These are phyloP conservation scores for Rhadinocentrus ornatus DNA, from an alignment of 2,797 vertebrate species.

Conservation along the genomic window DNA sequence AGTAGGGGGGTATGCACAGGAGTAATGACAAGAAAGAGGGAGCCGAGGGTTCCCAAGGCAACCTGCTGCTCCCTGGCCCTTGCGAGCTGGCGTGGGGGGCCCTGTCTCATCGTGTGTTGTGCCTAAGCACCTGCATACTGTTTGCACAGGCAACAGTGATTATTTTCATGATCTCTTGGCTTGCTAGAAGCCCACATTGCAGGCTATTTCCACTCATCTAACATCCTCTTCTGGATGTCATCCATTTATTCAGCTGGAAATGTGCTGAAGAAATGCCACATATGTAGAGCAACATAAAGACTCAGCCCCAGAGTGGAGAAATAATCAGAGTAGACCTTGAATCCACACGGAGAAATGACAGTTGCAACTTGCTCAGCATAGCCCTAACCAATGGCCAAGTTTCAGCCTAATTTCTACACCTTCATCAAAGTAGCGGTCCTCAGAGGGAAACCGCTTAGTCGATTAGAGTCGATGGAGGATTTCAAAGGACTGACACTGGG, in stretches of 20 bases:
- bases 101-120: slow-evolving; percentile 66
- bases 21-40: slow-evolving; percentile 74
- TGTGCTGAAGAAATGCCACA: slow-evolving; percentile 35
- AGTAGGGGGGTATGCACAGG: slow-evolving; percentile 47
- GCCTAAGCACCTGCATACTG: slow-evolving; percentile 78
- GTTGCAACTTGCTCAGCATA: slow-evolving; percentile 36
- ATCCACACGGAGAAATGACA: slow-evolving; percentile 33
- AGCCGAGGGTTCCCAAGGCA: slow-evolving; percentile 81
- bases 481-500: not conserved
- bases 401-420: slow-evolving; percentile 40
- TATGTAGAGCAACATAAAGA: slow-evolving; percentile 32
- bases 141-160: slow-evolving; percentile 80
- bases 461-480: slow-evolving; percentile 23
- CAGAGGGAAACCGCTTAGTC: slow-evolving; percentile 20
- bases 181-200: slow-evolving; percentile 62
- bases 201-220: slow-evolving; percentile 47
- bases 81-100: slow-evolving; percentile 64
- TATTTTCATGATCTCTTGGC: slow-evolving; percentile 78
- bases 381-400: slow-evolving; percentile 42
- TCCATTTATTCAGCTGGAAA: slow-evolving; percentile 78
- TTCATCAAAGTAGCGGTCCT: slow-evolving; percentile 29
- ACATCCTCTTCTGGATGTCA: slow-evolving; percentile 61
- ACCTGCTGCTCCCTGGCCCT: slow-evolving; percentile 79
- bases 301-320: slow-evolving; percentile 53
- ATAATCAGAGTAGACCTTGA: slow-evolving; percentile 53